Evolutionary conservation across 1,140 invertebrate species (phyloP), one percentile per base, ranked within the genome.

Genomic region (Leptinotarsa lineolata): DNA sequence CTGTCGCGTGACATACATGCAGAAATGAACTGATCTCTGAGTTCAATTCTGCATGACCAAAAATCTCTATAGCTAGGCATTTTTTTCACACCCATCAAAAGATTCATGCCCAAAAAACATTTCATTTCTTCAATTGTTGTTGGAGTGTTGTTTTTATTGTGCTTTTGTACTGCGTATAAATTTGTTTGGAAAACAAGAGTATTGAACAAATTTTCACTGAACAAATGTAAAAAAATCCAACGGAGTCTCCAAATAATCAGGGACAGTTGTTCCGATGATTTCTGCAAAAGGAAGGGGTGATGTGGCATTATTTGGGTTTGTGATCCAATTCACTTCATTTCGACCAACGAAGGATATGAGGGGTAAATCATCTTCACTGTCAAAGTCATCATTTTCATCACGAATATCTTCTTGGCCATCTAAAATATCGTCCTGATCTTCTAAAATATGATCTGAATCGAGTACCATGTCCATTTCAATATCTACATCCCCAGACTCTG

Each of bases 41-140:
- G 63, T 18, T 65, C 61, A 45, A n/a, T 15, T 16, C 12, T 65
- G 24, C 24, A 45, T 44, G 15, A 20, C 30, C 70, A 72, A 65
- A 44, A 65, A 45, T 72, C 60, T 39, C 63, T 63, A n/a, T 30
- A 66, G 6, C 60, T 72, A 11, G 70, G 61, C n/a, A 65, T 20
- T 63, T 72, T 64, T 65, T 72, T 45, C 44, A 65, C 20, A 24
- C 30, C 70, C 61, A 65, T 72, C 21, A 66, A 44, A 30, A 72
- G 39, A 65, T 72, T 72, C 12, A 72, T 72, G 44, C 59, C 70
- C 16, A 72, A 24, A 45, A 72, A 72, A 21, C n/a, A 45, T 21
- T 65, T 46, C 21, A 72, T 65, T 48, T 72, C 63, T 21, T 69
- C 48, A 21, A 20, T 69, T 69, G 45, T 54, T 16, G 48, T 54